phyloP scores from a whole-genome alignment of 2,888 invertebrate genomes.

The Tipula lateralis region DNA sequence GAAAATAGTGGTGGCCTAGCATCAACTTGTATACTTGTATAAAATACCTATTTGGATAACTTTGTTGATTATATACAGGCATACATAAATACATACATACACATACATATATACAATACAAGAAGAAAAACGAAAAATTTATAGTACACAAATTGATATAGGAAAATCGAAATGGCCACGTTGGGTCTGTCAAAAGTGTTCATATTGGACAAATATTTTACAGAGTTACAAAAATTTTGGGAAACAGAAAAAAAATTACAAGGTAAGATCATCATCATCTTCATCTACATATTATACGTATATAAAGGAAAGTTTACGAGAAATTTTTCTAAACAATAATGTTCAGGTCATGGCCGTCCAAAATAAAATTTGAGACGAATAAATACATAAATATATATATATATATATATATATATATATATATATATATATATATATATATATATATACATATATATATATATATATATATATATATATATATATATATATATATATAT shows the following conservation, averaged over 20 bases:
- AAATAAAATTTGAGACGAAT: not conserved
- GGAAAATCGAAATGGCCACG: slow-evolving; percentile 68
- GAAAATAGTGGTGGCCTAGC: not conserved
- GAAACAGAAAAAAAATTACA: slow-evolving; percentile 93
- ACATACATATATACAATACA: not conserved
- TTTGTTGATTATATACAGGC: not conserved
- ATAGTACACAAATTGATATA: not conserved
- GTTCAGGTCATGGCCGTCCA: slow-evolving; percentile 26
- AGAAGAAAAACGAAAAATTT: not conserved
- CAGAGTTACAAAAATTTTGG: slow-evolving; percentile 94
- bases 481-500: not conserved
- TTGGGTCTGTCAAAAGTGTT: slow-evolving; percentile 94
- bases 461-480: not conserved
- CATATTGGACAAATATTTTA: slow-evolving; percentile 96
- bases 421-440: not conserved
- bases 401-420: not conserved
- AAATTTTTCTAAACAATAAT: not conserved
- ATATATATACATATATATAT: not conserved
- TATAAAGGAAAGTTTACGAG: not conserved
- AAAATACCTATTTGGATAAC: not conserved
- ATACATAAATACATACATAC: not conserved
- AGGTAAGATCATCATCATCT: slow-evolving; percentile 61
- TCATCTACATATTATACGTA: not conserved
- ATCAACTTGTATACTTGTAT: not conserved
- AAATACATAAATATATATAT: not conserved